Conservation (phyloP, 2,888 invertebrate genomes). For the Caenorhabditis japonica region DNA sequence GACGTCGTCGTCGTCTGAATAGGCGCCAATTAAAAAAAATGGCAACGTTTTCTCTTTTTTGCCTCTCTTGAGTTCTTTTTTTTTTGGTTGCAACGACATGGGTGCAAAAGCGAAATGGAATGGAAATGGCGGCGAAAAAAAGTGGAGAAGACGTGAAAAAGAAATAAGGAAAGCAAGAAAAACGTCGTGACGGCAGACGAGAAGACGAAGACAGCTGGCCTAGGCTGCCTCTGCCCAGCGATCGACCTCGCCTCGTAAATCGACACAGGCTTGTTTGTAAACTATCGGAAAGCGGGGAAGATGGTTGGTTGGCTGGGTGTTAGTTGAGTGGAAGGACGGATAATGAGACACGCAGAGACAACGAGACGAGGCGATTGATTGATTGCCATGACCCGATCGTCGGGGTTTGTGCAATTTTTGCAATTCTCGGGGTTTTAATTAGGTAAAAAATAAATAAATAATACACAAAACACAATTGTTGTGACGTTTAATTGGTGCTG, state of each 20-base stretch:
- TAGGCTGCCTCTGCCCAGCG: constrained; percentile 18
- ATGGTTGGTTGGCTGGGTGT: constrained; percentile 15
- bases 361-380: constrained; percentile 20
- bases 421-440: too few relatives aligned
- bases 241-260: constrained; percentile 48
- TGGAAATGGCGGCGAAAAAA: constrained; percentile 12
- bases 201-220: constrained; percentile 30
- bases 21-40: constrained; percentile 35
- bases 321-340: constrained; percentile 2
- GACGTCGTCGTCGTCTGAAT: too few relatives aligned
- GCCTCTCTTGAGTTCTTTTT: constrained; percentile 3
- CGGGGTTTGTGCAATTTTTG: constrained; percentile 13
- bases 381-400: constrained; percentile 31
- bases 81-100: constrained; percentile 1
- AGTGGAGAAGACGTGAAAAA: constrained; percentile 12
- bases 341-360: constrained; percentile 28
- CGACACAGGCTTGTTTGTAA: constrained; percentile 50
- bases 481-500: too few relatives aligned
- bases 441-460: too few relatives aligned
- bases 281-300: constrained; percentile 25
- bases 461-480: too few relatives aligned
- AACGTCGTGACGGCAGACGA: constrained; percentile 16
- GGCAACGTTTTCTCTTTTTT: constrained; percentile 6
- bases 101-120: constrained; percentile 3
- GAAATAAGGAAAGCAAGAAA: constrained; percentile 17